These are phyloP conservation scores for Hydropsyche betteni DNA, from an alignment of 2,888 invertebrate genomes.

Conservation along the genomic window DNA sequence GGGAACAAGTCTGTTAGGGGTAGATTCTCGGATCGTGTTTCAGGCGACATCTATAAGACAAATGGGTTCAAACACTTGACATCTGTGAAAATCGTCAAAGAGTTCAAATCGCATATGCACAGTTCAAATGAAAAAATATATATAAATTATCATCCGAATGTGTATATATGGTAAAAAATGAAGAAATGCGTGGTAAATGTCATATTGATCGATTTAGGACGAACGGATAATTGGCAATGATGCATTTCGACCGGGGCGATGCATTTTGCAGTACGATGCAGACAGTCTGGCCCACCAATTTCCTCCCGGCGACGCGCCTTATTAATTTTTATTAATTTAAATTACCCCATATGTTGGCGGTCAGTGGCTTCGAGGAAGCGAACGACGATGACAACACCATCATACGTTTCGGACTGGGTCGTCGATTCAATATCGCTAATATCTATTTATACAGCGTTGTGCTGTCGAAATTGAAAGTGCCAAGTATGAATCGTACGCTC, in stretches of 20 bases:
- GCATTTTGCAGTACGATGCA: neutral
- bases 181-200: neutral
- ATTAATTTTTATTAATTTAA: constrained; percentile 43
- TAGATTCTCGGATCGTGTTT: neutral
- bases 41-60: neutral
- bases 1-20: neutral
- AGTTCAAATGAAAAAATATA: no score
- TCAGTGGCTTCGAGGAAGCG: constrained; percentile 35
- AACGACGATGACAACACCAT: neutral
- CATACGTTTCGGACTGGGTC: neutral
- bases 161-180: no score
- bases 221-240: neutral
- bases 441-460: no score
- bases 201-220: constrained; percentile 33
- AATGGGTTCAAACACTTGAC: constrained; percentile 20
- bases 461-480: no score
- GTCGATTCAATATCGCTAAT: no score
- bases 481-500: no score
- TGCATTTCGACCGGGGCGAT: constrained; percentile 14
- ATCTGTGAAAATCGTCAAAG: constrained; percentile 4
- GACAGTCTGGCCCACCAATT: constrained; percentile 45
- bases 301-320: constrained; percentile 38
- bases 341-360: constrained; percentile 26
- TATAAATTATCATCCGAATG: no score
- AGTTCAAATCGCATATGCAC: no score